Base-by-base conservation (phyloP, 2,888 invertebrate species). In the Teinopalpus imperialis region DNA sequence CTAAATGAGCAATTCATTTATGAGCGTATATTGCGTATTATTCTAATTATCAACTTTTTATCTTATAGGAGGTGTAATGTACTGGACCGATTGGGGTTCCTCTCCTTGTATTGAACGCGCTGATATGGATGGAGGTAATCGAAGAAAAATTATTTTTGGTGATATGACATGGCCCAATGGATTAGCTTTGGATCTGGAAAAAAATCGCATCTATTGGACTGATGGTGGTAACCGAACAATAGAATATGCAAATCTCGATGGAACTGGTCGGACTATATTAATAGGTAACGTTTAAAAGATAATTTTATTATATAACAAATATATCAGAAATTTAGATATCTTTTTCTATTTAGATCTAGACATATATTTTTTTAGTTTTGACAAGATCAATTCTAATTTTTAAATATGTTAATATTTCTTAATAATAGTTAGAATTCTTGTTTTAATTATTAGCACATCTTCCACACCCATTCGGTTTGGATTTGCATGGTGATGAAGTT, bases 31-130 rank as follows among this genome's bases (percentile, higher is more conserved):
- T n/a, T n/a, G n/a, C n/a, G n/a, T n/a, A n/a, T n/a, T n/a, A n/a
- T n/a, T n/a, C n/a, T n/a, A n/a, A n/a, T n/a, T n/a, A n/a, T n/a
- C n/a, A n/a, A n/a, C n/a, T n/a, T n/a, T n/a, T n/a, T n/a, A n/a
- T n/a, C n/a, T 60, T 36, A 6, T 61, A 92, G 93, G 85, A 71
- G 94, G 95, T 1, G 85, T 90, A 39, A 94, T 98, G 95, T 97
- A 95, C 70, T 97, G 97, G 97, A 95, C 95, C 0, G 96, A 97
- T 69, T 97, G 97, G 97, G 96, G 96, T 2, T 86, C 90, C 0
- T 82, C 86, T 3, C 93, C 96, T 0, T 94, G 94, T 78, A 97
- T 98, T 43, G 97, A 97, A 79, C 90, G 92, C 9, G 94, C 97
- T 0, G 93, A 93, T 13, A 97, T 98, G 97, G 96, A 97, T 69